phyloP scores from a whole-genome alignment of 2,797 vertebrate species.

The Ceyx erithaca region DNA sequence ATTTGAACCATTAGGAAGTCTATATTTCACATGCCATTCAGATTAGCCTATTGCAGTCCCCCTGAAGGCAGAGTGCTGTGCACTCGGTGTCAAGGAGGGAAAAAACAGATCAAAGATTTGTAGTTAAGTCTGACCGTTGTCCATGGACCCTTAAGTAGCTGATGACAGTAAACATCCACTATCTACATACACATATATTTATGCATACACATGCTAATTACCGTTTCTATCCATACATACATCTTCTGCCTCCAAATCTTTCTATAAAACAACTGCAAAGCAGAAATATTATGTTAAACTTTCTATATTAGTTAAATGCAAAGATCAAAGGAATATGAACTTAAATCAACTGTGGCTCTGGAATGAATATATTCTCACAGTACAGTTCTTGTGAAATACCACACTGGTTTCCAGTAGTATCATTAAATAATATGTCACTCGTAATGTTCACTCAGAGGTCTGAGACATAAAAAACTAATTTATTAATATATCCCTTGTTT shows the following conservation, averaged over 20 bases:
- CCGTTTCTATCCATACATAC: background rate
- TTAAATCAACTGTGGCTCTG: background rate
- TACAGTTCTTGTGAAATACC: background rate
- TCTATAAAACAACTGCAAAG: background rate
- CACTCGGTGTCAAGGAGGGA: background rate
- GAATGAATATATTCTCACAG: background rate
- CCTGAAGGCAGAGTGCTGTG: background rate
- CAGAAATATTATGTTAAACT: background rate
- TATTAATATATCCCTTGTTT: background rate
- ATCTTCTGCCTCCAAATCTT: background rate
- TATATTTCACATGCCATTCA: background rate
- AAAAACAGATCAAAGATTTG: background rate
- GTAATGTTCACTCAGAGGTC: background rate
- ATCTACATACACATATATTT: background rate
- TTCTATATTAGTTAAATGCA: background rate
- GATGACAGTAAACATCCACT: background rate
- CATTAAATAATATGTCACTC: background rate
- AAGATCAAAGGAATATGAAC: background rate
- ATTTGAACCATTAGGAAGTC: slow-evolving; percentile 3
- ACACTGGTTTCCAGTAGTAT: background rate
- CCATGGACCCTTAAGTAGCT: background rate
- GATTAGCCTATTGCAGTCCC: background rate
- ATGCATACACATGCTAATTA: background rate
- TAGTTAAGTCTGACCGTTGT: background rate
- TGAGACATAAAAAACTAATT: background rate